These are phyloP conservation scores for Dolichoris vasculosae DNA, from an alignment of 1,140 invertebrate species.

Conservation along the genomic window DNA sequence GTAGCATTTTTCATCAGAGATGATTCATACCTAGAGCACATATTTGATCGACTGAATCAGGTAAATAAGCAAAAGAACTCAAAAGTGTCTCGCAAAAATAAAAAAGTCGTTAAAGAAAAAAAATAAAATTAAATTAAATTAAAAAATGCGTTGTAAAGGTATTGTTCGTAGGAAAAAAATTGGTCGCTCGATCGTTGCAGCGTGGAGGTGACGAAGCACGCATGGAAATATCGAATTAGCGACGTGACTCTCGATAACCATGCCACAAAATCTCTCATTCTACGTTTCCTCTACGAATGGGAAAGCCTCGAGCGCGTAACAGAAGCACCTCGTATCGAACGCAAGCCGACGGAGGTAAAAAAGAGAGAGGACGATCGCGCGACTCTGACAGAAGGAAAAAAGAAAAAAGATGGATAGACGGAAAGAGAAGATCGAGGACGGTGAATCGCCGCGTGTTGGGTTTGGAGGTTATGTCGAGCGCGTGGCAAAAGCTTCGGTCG, in stretches of 20 bases:
- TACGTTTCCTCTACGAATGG: background rate
- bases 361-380: no score
- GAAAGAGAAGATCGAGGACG: background rate
- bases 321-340: background rate
- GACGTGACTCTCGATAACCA: conserved; percentile 13
- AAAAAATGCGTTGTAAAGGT: background rate
- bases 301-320: background rate
- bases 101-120: background rate
- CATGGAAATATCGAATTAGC: conserved; percentile 9
- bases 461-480: conserved; percentile 38
- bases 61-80: background rate
- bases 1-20: background rate
- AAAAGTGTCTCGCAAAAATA: background rate
- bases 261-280: background rate
- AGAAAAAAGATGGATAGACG: background rate
- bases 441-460: conserved; percentile 10
- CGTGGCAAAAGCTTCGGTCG: conserved; percentile 7
- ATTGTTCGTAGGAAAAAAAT: background rate
- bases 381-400: background rate
- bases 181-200: background rate
- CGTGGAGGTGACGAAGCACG: no score
- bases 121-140: no score
- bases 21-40: conserved; percentile 30
- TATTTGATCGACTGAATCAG: conserved; percentile 30
- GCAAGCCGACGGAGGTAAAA: background rate